Evolutionary conservation across 2,888 invertebrate genomes (phyloP), one percentile per base, ranked within the genome.

Genomic region (Xiphydria camelus): DNA sequence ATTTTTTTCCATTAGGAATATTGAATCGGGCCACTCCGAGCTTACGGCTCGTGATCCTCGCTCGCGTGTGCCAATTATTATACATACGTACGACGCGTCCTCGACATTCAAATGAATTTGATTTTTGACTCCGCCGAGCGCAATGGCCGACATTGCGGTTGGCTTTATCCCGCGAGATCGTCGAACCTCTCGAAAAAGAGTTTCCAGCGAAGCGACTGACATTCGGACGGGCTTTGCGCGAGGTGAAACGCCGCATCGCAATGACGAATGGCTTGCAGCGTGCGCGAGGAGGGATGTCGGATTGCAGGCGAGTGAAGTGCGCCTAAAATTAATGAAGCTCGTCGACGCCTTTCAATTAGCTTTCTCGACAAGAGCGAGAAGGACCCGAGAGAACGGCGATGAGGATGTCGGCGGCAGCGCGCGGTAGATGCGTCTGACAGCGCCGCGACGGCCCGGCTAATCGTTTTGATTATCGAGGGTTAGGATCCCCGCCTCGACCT

Each of bases 1-100:
- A n/a, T 5, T 55, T 54, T 55, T 53, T 59, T 66, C 64, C 68
- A 68, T 66, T 66, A 66, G 58, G 51, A 53, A 63, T 67, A 68
- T 68, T 64, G 65, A 61, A 59, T 65, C 55, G 57, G 50, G 32
- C 38, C 0, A 10, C 14, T n/a, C n/a, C n/a, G n/a, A n/a, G n/a
- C n/a, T n/a, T n/a, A n/a, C n/a, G n/a, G n/a, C n/a, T n/a, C n/a
- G n/a, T n/a, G n/a, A n/a, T n/a, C n/a, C n/a, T n/a, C n/a, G n/a
- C n/a, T n/a, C n/a, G n/a, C n/a, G n/a, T n/a, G n/a, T n/a, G n/a
- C n/a, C n/a, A n/a, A n/a, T n/a, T n/a, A n/a, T n/a, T n/a, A n/a
- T n/a, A n/a, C n/a, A n/a, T n/a, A n/a, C n/a, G n/a, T n/a, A n/a
- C n/a, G n/a, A n/a, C n/a, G n/a, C n/a, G n/a, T n/a, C n/a, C n/a